Base-by-base conservation (phyloP, 2,888 invertebrate genomes). In the Acheta domesticus region DNA sequence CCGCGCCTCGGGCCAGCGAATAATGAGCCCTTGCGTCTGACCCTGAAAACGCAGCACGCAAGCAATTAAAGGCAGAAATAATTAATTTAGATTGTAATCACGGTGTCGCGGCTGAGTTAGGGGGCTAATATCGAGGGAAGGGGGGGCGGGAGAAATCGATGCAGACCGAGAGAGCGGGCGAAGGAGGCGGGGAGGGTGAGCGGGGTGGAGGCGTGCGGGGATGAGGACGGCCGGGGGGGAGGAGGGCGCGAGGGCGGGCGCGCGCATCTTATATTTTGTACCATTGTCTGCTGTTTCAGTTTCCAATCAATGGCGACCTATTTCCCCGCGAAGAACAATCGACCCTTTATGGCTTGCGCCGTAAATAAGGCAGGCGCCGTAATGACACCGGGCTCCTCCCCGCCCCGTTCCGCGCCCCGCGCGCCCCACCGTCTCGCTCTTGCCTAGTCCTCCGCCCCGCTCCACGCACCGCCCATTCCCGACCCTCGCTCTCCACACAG, bases 361-460 rank as follows among this genome's bases (percentile, higher is more conserved):
- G 62, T 62, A 62, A 62, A 62, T 62, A 62, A 62, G n/a, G 62
- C 62, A 62, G 62, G 62, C 62, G 62, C 62, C 62, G n/a, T 62
- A 62, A 62, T 62, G 62, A 62, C 62, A 62, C 62, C n/a, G 62
- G 62, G 14, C 62, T 85, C 84, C 84, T 83, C 84, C 84, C 84
- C n/a, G 14, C n/a, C 62, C 62, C 62, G 14, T 23, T 12, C 74
- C 78, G 75, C 36, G 62, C 73, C 19, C 73, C 62, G 12, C 74
- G 50, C 20, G 11, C 3, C 49, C 8, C 16, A 49, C 23, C 62
- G 14, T 12, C n/a, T 21, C 36, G 4, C 4, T 36, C 36, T 36
- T 4, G 36, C 36, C 36, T 2, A 2, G 36, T 36, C 36, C 36
- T 36, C 36, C 36, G 8, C 36, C 36, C 8, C 36, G 8, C 36